Percentiles rank a stretch among this genome's conserved stretches.
phyloP scores from a whole-genome alignment of 2,797 vertebrate genomes.

The Alca torda region DNA sequence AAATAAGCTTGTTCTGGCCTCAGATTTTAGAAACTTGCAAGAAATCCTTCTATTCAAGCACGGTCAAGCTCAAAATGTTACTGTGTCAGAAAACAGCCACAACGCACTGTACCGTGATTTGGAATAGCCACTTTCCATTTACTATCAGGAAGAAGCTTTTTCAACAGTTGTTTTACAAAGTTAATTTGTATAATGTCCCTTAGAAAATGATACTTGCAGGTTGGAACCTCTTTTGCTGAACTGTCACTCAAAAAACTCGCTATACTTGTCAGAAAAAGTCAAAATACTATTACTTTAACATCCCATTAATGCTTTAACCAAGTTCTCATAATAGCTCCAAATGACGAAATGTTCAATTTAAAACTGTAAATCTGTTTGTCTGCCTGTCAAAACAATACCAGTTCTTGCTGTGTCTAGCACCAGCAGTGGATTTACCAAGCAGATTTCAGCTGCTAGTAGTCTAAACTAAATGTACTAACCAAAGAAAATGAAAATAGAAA shows the following conservation, averaged over 20 bases:
- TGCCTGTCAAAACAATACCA: conserved; percentile 67
- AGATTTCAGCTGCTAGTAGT: conserved; percentile 51
- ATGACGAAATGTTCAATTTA: conserved; percentile 54
- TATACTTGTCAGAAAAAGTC: conserved; percentile 28
- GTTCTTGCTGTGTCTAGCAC: conserved; percentile 53
- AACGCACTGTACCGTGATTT: background rate
- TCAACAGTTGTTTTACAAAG: background rate
- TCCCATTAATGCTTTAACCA: conserved; percentile 42
- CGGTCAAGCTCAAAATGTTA: background rate
- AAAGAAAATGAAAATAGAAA: conserved; percentile 35
- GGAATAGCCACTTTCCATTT: background rate
- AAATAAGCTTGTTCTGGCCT: background rate
- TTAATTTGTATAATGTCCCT: background rate
- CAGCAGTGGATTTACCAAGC: background rate
- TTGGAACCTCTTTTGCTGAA: background rate
- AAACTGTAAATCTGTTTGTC: conserved; percentile 58
- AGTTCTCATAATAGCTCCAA: conserved; percentile 31
- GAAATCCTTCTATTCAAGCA: background rate
- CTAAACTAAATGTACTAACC: conserved; percentile 40
- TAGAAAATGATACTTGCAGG: background rate
- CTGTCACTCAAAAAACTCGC: conserved; percentile 2
- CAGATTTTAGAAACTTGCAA: background rate
- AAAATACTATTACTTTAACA: conserved; percentile 30
- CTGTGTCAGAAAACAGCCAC: background rate
- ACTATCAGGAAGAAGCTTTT: background rate